Evolutionary conservation across 2,888 invertebrate genomes (phyloP).

Genomic region (Cylindroiulus punctatus): DNA sequence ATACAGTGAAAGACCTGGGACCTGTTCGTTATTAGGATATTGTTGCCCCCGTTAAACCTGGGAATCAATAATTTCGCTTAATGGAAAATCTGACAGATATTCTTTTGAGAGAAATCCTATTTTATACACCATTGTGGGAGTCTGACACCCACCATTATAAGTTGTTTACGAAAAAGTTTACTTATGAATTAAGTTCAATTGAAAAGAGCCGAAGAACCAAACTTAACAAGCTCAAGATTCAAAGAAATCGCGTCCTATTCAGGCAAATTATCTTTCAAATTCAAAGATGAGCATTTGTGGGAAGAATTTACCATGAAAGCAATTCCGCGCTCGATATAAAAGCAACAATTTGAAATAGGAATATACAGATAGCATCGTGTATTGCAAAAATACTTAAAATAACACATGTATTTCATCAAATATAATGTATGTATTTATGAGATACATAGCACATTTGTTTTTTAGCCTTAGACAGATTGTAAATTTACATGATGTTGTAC

Average conservation of each 20-base stretch:
- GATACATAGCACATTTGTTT: no score
- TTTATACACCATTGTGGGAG: not conserved
- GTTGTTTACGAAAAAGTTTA: constrained; percentile 30
- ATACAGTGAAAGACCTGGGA: not conserved
- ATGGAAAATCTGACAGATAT: constrained; percentile 8
- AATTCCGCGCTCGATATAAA: no score
- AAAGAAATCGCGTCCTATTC: constrained; percentile 23
- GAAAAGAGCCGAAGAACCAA: not conserved
- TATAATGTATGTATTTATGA: no score
- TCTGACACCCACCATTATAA: not conserved
- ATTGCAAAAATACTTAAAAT: not conserved
- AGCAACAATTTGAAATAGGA: no score
- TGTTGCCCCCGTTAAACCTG: constrained; percentile 7
- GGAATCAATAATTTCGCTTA: constrained; percentile 16
- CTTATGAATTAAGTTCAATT: constrained; percentile 8
- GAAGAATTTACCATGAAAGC: not conserved
- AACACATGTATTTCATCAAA: not conserved
- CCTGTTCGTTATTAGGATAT: constrained; percentile 32
- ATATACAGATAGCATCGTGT: not conserved
- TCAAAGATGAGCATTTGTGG: not conserved
- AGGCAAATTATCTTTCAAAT: not conserved
- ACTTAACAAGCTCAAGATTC: constrained; percentile 22
- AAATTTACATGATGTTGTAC: no score
- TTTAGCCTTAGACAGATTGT: no score
- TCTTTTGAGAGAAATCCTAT: not conserved